Evolutionary conservation across 2,113 vertebrate genomes (phyloP).

Genomic region (Rhodinocichla rosea): DNA sequence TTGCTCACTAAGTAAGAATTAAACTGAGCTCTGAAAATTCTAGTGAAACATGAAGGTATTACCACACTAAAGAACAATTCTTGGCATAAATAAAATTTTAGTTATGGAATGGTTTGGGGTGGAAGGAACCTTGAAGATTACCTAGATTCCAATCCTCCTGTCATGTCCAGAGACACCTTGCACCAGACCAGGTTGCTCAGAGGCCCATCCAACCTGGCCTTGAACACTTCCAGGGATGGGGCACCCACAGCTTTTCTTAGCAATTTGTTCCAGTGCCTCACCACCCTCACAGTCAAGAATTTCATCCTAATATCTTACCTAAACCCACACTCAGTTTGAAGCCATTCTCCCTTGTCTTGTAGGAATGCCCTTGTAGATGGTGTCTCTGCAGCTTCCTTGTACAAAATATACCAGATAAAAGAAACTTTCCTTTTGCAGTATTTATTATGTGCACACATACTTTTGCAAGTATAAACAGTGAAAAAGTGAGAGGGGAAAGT

Average conservation of each 20-base stretch:
- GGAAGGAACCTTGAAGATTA: not conserved
- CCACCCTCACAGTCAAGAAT: not conserved
- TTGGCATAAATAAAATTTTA: not conserved
- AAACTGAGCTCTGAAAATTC: not conserved
- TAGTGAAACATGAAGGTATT: not conserved
- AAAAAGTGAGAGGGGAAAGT: not conserved
- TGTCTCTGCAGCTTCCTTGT: not conserved
- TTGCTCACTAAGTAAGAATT: not conserved
- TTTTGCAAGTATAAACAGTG: not conserved
- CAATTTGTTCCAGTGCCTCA: not conserved
- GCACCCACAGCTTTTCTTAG: not conserved
- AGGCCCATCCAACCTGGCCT: not conserved
- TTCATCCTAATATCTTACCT: not conserved
- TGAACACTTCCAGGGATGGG: not conserved
- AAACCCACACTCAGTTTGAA: not conserved
- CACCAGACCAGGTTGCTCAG: not conserved
- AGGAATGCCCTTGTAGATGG: not conserved
- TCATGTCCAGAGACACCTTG: not conserved
- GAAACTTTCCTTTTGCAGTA: not conserved
- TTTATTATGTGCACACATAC: not conserved
- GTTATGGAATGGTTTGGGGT: not conserved
- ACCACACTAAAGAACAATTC: not conserved
- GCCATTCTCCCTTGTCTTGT: too few species aligned
- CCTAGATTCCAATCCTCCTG: not conserved
- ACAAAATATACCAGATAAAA: not conserved